These are phyloP conservation scores for Xiphophorus maculatus DNA, from an alignment of 2,113 vertebrate genomes.

Conservation along the genomic window DNA sequence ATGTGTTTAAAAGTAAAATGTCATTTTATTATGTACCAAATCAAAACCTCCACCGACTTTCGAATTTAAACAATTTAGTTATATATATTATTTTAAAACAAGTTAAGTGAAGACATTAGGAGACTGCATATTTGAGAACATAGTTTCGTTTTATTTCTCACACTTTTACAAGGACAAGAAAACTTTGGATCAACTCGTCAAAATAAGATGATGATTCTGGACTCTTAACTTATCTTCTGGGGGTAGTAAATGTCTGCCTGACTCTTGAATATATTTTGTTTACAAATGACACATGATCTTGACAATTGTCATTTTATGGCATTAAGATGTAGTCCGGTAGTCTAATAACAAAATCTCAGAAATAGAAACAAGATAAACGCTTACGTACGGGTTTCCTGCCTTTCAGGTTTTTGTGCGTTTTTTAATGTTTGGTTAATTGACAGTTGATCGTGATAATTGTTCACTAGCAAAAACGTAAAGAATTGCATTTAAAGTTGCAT, in stretches of 20 bases:
- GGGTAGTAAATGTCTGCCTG: neutral
- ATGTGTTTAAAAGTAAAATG: neutral
- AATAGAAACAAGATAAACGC: neutral
- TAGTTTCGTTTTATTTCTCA: neutral
- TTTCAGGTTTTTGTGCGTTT: constrained; percentile 10
- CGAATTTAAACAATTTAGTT: neutral
- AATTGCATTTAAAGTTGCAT: neutral
- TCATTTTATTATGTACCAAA: neutral
- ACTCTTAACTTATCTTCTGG: neutral
- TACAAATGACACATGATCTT: neutral
- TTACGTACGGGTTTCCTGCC: neutral
- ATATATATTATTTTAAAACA: neutral
- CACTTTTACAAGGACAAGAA: neutral
- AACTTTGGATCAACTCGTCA: neutral
- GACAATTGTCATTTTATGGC: no score
- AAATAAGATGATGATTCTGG: neutral
- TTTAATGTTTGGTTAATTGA: constrained; percentile 10
- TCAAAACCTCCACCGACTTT: neutral
- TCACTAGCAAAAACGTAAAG: neutral
- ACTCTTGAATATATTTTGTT: neutral
- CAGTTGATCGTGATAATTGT: constrained; percentile 20
- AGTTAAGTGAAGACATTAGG: neutral
- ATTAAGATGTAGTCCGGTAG: neutral
- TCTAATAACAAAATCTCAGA: neutral
- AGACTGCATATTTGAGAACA: neutral